phyloP scores from a whole-genome alignment of 2,113 vertebrate species.

The Sceloporus tristichus region DNA sequence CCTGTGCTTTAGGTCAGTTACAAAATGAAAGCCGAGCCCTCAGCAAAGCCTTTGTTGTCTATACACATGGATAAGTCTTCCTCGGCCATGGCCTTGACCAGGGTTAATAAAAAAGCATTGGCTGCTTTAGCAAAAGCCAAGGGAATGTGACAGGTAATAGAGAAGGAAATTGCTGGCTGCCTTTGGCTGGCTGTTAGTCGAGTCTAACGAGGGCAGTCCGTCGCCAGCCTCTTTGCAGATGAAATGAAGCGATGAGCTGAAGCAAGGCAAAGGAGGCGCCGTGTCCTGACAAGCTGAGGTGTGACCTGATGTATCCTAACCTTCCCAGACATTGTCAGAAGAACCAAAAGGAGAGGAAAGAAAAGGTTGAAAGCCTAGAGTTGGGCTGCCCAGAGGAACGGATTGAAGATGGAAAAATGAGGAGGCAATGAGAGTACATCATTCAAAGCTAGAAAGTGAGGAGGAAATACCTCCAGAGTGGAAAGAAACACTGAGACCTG shows the following conservation, averaged over 20 bases:
- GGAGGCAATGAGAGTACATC: constrained; percentile 47
- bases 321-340: constrained; percentile 75
- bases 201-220: constrained; percentile 65
- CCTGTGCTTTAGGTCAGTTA: accelerated
- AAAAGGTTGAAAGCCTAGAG: accelerated
- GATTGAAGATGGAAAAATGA: constrained; percentile 55
- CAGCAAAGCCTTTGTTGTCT: constrained; percentile 9
- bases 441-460: constrained; percentile 46
- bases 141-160: constrained; percentile 65
- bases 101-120: constrained; percentile 11
- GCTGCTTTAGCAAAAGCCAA: constrained; percentile 30
- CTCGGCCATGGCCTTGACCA: accelerated
- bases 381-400: not conserved
- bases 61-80: accelerated
- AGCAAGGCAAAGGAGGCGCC: constrained; percentile 80
- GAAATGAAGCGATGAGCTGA: constrained; percentile 79
- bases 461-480: constrained; percentile 40
- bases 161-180: constrained; percentile 44
- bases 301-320: constrained; percentile 86
- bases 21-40: not conserved
- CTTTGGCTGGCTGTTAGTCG: constrained; percentile 51
- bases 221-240: constrained; percentile 69
- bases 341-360: constrained; percentile 28
- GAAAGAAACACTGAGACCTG: constrained; percentile 36
- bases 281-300: constrained; percentile 83